Conservation (phyloP, 2,888 invertebrate species). For the Leucoma salicis region DNA sequence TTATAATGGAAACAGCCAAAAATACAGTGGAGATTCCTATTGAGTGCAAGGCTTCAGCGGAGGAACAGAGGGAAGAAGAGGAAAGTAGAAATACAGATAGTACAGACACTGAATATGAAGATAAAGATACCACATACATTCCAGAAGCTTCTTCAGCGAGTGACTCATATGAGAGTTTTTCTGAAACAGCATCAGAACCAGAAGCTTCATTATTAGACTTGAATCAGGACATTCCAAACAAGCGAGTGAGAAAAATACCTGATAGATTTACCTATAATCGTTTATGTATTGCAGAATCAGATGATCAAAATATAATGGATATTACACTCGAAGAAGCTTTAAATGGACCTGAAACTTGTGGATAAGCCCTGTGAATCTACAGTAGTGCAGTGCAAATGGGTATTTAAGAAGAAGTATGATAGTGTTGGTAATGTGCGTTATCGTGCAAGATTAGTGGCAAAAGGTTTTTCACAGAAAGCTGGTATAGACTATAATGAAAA, state of each 20-base stretch:
- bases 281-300: not conserved
- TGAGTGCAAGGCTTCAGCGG: constrained; percentile 1
- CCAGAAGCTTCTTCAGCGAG: constrained; percentile 5
- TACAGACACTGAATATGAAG: not conserved
- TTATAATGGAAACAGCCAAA: constrained; percentile 8
- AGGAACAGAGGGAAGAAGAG: not conserved
- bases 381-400: constrained; percentile 9
- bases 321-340: constrained; percentile 2
- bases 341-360: constrained; percentile 5
- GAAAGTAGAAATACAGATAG: not conserved
- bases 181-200: constrained; percentile 2
- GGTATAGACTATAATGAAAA: constrained; percentile 9
- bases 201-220: not conserved
- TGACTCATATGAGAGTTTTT: not conserved
- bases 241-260: constrained; percentile 1
- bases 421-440: not conserved
- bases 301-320: not conserved
- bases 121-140: constrained; percentile 1
- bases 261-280: not conserved
- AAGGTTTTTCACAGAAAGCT: constrained; percentile 11
- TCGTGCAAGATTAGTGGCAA: constrained; percentile 13
- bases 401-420: constrained; percentile 4
- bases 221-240: not conserved
- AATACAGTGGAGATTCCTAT: not conserved
- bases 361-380: not conserved